Conservation (phyloP, 2,113 vertebrate genomes). For the Diadophis punctatus region DNA sequence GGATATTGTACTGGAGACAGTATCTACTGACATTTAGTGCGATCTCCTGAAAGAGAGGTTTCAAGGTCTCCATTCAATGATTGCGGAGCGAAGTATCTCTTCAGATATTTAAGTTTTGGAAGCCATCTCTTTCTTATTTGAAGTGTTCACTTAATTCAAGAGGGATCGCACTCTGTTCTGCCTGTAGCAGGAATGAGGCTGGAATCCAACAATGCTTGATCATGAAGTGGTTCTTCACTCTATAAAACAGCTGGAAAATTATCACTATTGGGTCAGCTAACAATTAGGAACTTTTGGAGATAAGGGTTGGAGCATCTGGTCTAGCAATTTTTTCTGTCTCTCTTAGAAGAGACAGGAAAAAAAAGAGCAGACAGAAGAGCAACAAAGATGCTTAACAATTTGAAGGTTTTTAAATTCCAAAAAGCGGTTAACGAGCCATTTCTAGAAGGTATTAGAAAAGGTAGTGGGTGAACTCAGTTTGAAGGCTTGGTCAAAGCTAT, state of each 20-base stretch:
- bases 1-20: not conserved
- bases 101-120: not conserved
- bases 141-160: not conserved
- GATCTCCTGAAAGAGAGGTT: not conserved
- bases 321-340: not conserved
- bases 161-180: not conserved
- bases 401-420: not conserved
- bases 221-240: not conserved
- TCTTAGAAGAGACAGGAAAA: not conserved
- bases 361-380: no score
- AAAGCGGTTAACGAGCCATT: not conserved
- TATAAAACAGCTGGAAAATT: not conserved
- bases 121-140: not conserved
- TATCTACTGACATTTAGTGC: not conserved
- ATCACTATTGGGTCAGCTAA: not conserved
- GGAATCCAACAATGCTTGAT: not conserved
- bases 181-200: not conserved
- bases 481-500: not conserved
- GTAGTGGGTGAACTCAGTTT: not conserved
- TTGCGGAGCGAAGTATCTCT: not conserved
- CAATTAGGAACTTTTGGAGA: not conserved
- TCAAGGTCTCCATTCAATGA: not conserved
- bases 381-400: not conserved
- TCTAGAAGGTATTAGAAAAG: not conserved
- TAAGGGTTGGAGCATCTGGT: not conserved